Conservation (phyloP, 2,113 vertebrate species). For the Dolichallabes microphthalmus region DNA sequence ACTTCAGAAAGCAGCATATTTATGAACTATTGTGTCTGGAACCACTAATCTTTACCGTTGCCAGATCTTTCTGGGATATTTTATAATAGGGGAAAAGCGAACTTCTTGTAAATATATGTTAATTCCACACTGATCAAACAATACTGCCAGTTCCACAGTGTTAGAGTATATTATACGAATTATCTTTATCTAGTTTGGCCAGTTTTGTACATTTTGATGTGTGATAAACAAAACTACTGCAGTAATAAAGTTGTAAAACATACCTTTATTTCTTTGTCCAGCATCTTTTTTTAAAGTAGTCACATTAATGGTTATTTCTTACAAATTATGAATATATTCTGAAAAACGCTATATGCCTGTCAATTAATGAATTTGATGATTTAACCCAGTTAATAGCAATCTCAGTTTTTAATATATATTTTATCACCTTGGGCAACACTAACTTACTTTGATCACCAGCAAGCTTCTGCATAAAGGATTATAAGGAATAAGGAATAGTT, state of each 20-base stretch:
- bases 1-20: neutral
- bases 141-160: no score
- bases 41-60: neutral
- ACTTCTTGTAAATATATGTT: neutral
- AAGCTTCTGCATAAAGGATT: slow-evolving; percentile 76
- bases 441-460: slow-evolving; percentile 73
- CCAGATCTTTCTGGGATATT: neutral
- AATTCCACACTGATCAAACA: neutral
- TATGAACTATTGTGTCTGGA: neutral
- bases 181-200: neutral
- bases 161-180: no score
- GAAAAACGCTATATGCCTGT: slow-evolving; percentile 63
- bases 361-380: slow-evolving; percentile 71
- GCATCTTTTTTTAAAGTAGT: slow-evolving; percentile 23
- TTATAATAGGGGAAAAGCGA: neutral
- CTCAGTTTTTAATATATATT: slow-evolving; percentile 73
- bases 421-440: slow-evolving; percentile 69
- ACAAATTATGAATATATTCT: slow-evolving; percentile 61
- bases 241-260: neutral
- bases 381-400: slow-evolving; percentile 73
- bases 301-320: slow-evolving; percentile 56
- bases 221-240: neutral
- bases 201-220: neutral
- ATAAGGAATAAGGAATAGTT: slow-evolving; percentile 76
- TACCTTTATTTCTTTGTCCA: neutral